These are phyloP conservation scores for Leuciscus idus DNA, from an alignment of 2,113 vertebrate genomes.

Conservation along the genomic window DNA sequence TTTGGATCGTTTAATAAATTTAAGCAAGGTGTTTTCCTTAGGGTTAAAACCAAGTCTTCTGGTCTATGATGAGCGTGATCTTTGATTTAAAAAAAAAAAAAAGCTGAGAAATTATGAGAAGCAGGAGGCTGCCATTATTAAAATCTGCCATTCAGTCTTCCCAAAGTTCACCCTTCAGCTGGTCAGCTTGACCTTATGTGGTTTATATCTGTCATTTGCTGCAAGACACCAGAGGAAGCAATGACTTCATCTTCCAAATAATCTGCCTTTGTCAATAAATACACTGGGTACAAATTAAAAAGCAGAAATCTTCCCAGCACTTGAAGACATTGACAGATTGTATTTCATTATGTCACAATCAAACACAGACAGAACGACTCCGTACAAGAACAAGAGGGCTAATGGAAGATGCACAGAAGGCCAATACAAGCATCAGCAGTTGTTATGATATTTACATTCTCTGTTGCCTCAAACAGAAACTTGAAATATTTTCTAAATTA, in stretches of 20 bases:
- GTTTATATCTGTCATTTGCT: neutral
- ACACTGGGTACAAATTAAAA: constrained; percentile 35
- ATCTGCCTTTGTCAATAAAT: constrained; percentile 46
- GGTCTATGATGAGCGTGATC: neutral
- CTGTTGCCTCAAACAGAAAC: neutral
- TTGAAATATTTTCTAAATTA: neutral
- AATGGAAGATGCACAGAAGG: constrained; percentile 12
- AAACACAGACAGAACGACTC: constrained; percentile 35
- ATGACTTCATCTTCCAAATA: constrained; percentile 47
- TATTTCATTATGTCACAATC: constrained; percentile 30
- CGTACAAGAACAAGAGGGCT: neutral
- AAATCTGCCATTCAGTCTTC: constrained; percentile 21
- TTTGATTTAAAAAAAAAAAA: neutral
- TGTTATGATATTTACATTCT: constrained; percentile 26
- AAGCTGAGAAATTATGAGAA: constrained; percentile 8
- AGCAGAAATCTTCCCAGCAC: constrained; percentile 36
- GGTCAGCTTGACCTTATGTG: constrained; percentile 11
- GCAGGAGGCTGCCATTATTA: constrained; percentile 16
- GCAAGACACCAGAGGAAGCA: neutral
- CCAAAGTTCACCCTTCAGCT: constrained; percentile 3
- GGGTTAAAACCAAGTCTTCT: constrained; percentile 24
- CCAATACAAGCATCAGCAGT: constrained; percentile 24
- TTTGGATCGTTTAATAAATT: constrained; percentile 20
- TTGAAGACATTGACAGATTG: neutral
- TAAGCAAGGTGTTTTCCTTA: constrained; percentile 18